Percentiles rank a stretch among this genome's conserved stretches.
These are phyloP conservation scores for Glyphotaelius pellucidus DNA, from an alignment of 2,888 invertebrate genomes.

Conservation along the genomic window DNA sequence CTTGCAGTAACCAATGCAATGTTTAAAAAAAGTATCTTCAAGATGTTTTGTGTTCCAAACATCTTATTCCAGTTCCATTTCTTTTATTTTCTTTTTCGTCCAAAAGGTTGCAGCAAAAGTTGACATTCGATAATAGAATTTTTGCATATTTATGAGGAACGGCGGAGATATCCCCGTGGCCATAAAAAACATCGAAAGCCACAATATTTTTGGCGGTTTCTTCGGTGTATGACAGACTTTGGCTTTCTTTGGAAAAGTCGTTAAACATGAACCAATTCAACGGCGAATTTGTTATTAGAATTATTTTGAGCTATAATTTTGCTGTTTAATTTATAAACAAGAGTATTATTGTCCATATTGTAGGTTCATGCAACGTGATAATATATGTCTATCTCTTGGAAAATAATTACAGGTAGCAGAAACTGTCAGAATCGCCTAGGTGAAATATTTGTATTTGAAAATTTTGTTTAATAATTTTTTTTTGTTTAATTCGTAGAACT, in stretches of 20 bases:
- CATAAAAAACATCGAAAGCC: not conserved
- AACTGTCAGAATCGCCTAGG: too few relatives aligned
- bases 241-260: not conserved
- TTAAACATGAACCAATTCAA: not conserved
- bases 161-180: conserved; percentile 15
- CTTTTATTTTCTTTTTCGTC: not conserved
- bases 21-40: too few relatives aligned
- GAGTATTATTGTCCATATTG: not conserved
- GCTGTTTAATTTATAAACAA: not conserved
- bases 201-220: not conserved
- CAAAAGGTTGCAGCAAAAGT: not conserved
- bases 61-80: not conserved
- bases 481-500: too few relatives aligned
- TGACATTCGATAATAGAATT: conserved; percentile 27
- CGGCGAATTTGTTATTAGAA: not conserved
- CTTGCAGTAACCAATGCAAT: too few relatives aligned
- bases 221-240: not conserved
- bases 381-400: too few relatives aligned
- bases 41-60: not conserved
- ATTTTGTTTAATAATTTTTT: too few relatives aligned
- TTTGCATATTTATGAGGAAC: not conserved
- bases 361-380: too few relatives aligned
- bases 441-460: too few relatives aligned
- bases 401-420: too few relatives aligned
- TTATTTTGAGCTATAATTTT: not conserved